Percentiles rank a stretch among this genome's conserved stretches.
Conservation (phyloP, 92 coral and sea anemone species). For the Metridium senile region DNA sequence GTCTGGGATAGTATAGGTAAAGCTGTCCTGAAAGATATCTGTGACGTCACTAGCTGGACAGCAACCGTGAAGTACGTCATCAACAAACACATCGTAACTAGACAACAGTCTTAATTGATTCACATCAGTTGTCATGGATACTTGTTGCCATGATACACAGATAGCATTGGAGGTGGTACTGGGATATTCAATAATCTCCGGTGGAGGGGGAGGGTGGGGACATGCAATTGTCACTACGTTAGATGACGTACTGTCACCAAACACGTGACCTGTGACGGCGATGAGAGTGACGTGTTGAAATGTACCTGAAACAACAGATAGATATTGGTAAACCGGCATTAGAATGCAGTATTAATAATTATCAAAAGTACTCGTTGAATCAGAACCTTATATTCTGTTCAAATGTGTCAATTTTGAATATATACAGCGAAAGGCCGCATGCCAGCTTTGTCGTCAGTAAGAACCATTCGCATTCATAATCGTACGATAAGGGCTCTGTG, state of each 20-base stretch:
- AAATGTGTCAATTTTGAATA: too few species aligned
- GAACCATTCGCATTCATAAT: too few species aligned
- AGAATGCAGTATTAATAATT: not conserved
- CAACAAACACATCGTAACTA: conserved; percentile 73
- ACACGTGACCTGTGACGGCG: conserved; percentile 76
- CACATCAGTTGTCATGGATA: conserved; percentile 7
- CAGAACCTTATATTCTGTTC: too few species aligned
- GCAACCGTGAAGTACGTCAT: conserved; percentile 66
- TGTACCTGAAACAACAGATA: conserved; percentile 26
- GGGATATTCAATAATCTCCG: conserved; percentile 50
- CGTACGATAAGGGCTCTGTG: too few species aligned
- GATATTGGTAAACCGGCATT: not conserved
- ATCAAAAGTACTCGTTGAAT: too few species aligned
- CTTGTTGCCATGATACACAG: conserved; percentile 60
- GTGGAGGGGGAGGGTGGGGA: conserved; percentile 74
- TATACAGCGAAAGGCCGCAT: too few species aligned
- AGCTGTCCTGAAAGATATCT: conserved; percentile 59
- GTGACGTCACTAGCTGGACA: conserved; percentile 52
- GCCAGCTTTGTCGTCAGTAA: too few species aligned
- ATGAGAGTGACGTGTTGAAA: conserved; percentile 41
- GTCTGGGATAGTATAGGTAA: conserved; percentile 50
- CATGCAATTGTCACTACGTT: conserved; percentile 52
- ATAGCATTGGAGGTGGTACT: conserved; percentile 41
- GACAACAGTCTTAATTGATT: conserved; percentile 27
- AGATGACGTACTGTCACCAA: conserved; percentile 79